A percentile compares a stretch with the other conserved stretches of the same genome.
Conservation (phyloP, 2,888 invertebrate species). For the Caradrina kadenii region DNA sequence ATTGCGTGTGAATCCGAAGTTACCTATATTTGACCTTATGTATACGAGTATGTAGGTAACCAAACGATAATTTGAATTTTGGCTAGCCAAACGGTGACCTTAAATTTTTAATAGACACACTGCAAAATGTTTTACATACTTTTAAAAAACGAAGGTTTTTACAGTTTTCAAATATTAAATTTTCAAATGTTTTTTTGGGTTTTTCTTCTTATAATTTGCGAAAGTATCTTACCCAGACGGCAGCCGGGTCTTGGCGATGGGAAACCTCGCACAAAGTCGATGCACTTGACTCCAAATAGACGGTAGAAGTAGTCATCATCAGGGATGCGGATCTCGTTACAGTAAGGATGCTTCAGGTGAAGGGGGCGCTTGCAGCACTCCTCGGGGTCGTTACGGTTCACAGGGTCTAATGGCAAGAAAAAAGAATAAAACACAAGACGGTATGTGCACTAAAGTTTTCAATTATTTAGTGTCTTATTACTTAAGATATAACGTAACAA, state of each 20-base stretch:
- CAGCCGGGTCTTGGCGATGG: conserved; percentile 97
- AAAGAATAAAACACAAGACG: conserved; percentile 44
- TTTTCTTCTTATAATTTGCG: background rate
- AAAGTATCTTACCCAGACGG: conserved; percentile 92
- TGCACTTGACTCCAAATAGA: conserved; percentile 95
- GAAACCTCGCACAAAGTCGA: conserved; percentile 97
- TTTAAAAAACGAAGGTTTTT: conserved; percentile 6
- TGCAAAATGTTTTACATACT: background rate
- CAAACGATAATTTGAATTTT: conserved; percentile 17
- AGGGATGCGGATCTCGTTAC: conserved; percentile 96
- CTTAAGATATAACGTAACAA: background rate
- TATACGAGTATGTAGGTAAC: background rate
- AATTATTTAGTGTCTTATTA: background rate
- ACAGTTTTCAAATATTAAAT: background rate
- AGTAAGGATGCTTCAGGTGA: conserved; percentile 96
- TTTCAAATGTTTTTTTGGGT: background rate
- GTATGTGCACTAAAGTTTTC: conserved; percentile 19
- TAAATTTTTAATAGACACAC: background rate
- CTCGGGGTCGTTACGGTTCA: conserved; percentile 97
- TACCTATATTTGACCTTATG: conserved; percentile 32
- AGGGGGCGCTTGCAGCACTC: conserved; percentile 96
- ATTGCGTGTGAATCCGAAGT: conserved; percentile 33
- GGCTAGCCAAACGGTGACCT: conserved; percentile 11
- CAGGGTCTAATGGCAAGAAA: conserved; percentile 92
- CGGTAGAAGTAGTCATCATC: conserved; percentile 98